These are phyloP conservation scores for Ceratina australensis DNA, from an alignment of 1,140 invertebrate genomes.

Conservation along the genomic window DNA sequence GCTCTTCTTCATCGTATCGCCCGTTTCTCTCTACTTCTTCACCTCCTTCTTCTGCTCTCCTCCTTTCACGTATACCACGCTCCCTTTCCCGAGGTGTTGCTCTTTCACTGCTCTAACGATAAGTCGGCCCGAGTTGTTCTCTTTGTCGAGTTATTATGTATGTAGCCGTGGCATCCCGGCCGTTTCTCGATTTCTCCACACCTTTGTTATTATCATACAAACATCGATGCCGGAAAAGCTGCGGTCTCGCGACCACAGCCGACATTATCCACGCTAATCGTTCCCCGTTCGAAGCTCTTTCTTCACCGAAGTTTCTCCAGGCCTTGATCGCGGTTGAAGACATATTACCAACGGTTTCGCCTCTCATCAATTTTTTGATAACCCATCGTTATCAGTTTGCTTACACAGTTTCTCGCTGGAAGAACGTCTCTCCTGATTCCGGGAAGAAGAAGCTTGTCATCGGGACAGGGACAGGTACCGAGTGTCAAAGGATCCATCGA, in stretches of 20 bases:
- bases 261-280: slow-evolving; percentile 73
- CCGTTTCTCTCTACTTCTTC: slow-evolving; percentile 9
- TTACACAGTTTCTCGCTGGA: too few relatives aligned
- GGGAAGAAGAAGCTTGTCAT: neutral
- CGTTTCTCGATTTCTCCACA: slow-evolving; percentile 70
- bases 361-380: neutral
- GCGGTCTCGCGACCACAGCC: slow-evolving; percentile 64
- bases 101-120: slow-evolving; percentile 18
- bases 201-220: slow-evolving; percentile 79
- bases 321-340: too few relatives aligned
- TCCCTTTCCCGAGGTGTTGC: slow-evolving; percentile 21
- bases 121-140: slow-evolving; percentile 21
- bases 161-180: neutral
- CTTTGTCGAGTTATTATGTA: neutral
- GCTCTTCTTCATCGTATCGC: neutral
- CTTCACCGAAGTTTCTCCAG: slow-evolving; percentile 11
- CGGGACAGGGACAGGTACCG: slow-evolving; percentile 8
- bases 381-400: neutral
- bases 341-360: neutral
- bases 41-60: slow-evolving; percentile 24
- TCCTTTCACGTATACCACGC: slow-evolving; percentile 26
- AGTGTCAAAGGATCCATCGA: slow-evolving; percentile 6
- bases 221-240: slow-evolving; percentile 77
- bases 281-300: slow-evolving; percentile 47
- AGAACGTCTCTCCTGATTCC: neutral